Base-by-base conservation (phyloP, 2,888 invertebrate genomes). In the Mimas tiliae region DNA sequence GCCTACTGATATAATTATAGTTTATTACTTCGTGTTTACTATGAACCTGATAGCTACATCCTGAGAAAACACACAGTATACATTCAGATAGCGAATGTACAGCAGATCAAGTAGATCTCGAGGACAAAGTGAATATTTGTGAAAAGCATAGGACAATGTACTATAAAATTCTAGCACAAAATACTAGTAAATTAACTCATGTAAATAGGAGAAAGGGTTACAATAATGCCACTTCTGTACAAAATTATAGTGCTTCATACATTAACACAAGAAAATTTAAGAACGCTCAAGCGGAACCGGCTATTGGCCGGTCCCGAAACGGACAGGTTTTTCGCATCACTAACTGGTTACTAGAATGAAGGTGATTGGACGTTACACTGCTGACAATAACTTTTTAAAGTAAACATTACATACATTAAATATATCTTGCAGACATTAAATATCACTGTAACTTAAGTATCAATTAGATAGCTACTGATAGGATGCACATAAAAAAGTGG, bases 301-400 rank as follows among this genome's bases (percentile, higher is more conserved):
- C 68, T 55, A 67, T 42, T 68, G 66, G 69, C 63, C 65, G 16
- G 48, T 58, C 63, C 72, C 72, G 66, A 79, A 80, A 72, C 69
- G 70, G 76, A 76, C 76, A 70, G 73, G 76, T 76, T 78, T 68
- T 70, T 78, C 73, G 74, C 80, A 76, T 72, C 73, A 68, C 45
- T 68, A 76, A 81, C 80, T 79, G 79, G 83, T 81, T 73, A 65
- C 81, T 79, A 81, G 74, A 79, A 78, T 74, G 74, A 78, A 76
- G 72, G 73, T 75, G 74, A 74, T 73, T 75, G 72, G 73, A 72
- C 70, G 70, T 74, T 68, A 71, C 70, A 53, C 50, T 53, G 47
- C 52, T n/a, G 63, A 51, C 48, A 58, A 65, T 65, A 65, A 55
- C 55, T 65, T 65, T 65, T 27, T 65, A 33, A 55, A 65, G 58